Percentiles rank a stretch among this genome's conserved stretches.
Evolutionary conservation across 2,888 invertebrate species (phyloP).

Genomic region (Coelogynopora nodosa): DNA sequence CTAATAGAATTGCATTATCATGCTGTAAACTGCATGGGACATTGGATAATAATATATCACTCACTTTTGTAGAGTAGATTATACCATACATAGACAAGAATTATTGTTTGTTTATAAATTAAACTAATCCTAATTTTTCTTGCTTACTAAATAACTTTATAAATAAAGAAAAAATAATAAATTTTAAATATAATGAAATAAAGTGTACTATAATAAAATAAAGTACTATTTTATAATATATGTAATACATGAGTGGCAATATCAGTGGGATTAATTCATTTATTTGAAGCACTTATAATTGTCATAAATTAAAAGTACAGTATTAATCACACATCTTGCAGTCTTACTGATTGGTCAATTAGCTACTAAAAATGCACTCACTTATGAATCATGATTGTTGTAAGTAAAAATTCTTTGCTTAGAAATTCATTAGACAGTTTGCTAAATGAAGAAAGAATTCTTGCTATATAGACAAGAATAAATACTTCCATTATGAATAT

Average conservation of each 20-base stretch:
- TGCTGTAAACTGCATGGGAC: not conserved
- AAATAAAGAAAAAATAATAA: too few relatives aligned
- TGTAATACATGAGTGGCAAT: too few relatives aligned
- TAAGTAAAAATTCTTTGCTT: not conserved
- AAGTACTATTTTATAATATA: too few relatives aligned
- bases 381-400: not conserved
- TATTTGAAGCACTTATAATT: too few relatives aligned
- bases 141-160: too few relatives aligned
- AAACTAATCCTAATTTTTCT: too few relatives aligned
- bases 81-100: too few relatives aligned
- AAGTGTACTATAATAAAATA: too few relatives aligned
- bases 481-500: not conserved
- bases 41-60: not conserved
- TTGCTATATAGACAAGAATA: not conserved
- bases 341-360: not conserved
- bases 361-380: not conserved
- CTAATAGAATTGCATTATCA: not conserved
- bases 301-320: not conserved
- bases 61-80: not conserved
- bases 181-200: too few relatives aligned
- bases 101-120: not conserved
- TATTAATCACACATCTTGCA: not conserved
- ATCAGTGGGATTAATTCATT: too few relatives aligned
- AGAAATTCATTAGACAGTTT: not conserved
- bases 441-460: not conserved